Evolutionary conservation across 2,797 vertebrate species (phyloP).

Genomic region (Eptatretus atami): DNA sequence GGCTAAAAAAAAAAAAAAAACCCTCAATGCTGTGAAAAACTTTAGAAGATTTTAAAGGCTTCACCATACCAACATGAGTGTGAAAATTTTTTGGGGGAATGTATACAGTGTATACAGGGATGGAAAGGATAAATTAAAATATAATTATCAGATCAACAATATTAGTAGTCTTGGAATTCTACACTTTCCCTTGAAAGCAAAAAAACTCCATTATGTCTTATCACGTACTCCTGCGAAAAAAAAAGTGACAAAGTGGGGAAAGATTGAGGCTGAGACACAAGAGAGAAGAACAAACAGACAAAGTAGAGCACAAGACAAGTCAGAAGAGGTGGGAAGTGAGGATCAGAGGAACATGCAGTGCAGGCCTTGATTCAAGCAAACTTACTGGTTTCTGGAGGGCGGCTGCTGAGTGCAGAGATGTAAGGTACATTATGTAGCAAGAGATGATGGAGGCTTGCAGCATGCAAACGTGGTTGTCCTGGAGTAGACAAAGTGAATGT

Average conservation of each 20-base stretch:
- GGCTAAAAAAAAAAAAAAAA: no score
- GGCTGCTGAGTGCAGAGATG: slow-evolving; percentile 49
- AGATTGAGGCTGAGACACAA: not conserved
- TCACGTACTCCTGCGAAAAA: not conserved
- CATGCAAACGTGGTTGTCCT: slow-evolving; percentile 46
- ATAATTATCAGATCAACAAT: no score
- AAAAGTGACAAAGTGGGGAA: not conserved
- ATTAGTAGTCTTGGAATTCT: no score
- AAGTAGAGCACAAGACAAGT: not conserved
- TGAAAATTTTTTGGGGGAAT: no score
- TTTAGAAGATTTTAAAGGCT: no score
- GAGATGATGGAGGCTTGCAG: slow-evolving; percentile 69
- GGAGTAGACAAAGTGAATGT: slow-evolving; percentile 7
- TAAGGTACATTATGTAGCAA: slow-evolving; percentile 75
- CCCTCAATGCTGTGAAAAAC: no score
- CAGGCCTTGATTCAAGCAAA: not conserved
- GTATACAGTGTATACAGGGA: no score
- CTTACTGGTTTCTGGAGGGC: slow-evolving; percentile 42
- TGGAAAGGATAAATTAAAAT: no score
- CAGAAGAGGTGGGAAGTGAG: not conserved
- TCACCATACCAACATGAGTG: no score
- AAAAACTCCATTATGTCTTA: no score
- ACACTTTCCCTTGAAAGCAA: no score
- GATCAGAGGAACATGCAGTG: not conserved
- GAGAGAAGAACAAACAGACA: not conserved